phyloP scores from a whole-genome alignment of 2,113 vertebrate genomes.

The Eulemur macaco region DNA sequence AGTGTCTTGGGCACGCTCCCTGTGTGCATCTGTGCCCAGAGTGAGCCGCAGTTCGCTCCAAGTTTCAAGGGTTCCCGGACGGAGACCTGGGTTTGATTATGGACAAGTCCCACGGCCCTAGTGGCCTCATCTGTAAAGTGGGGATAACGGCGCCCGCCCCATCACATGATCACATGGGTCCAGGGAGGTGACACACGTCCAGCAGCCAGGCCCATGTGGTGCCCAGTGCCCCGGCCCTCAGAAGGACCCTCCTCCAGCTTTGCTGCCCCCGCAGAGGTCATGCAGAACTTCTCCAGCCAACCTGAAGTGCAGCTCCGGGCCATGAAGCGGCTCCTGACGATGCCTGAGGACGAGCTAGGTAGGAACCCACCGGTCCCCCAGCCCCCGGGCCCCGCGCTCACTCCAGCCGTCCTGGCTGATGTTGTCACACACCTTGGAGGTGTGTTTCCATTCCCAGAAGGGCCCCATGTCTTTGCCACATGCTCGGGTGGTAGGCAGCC shows the following conservation, averaged over 20 bases:
- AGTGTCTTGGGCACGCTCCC: accelerated
- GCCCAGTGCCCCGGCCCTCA: background rate
- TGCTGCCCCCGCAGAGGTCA: constrained; percentile 77
- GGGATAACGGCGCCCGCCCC: accelerated
- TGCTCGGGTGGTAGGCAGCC: background rate
- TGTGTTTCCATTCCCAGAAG: accelerated
- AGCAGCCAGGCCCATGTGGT: background rate
- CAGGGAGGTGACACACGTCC: accelerated
- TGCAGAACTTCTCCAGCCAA: constrained; percentile 79
- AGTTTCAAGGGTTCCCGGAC: accelerated
- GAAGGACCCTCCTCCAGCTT: background rate
- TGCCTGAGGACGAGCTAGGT: constrained; percentile 79
- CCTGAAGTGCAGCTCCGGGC: constrained; percentile 80
- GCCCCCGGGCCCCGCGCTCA: too few relatives aligned
- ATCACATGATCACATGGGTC: accelerated
- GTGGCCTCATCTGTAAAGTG: background rate
- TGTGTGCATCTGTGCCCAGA: background rate
- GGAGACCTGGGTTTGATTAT: background rate
- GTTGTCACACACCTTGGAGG: too few relatives aligned
- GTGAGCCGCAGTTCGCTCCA: background rate
- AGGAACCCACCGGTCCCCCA: background rate
- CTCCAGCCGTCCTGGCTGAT: accelerated
- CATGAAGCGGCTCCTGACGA: constrained; percentile 76
- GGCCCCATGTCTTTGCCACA: accelerated
- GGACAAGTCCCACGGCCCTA: accelerated